phyloP scores from a whole-genome alignment of 2,888 invertebrate genomes.

The Scaptomyza flava region DNA sequence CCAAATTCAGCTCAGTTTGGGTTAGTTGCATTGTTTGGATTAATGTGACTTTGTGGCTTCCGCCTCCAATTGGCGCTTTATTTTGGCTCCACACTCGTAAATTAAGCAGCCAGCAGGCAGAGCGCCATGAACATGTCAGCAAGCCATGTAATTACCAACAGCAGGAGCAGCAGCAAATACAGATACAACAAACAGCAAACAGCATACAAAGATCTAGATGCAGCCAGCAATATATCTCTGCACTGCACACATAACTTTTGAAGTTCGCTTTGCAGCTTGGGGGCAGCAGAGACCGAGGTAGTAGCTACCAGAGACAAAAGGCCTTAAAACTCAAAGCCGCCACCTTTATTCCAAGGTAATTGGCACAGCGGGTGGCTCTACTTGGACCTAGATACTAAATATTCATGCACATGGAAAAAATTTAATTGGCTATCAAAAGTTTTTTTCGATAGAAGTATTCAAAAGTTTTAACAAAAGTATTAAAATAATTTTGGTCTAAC shows the following conservation, averaged over 20 bases:
- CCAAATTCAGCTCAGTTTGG: slow-evolving; percentile 10
- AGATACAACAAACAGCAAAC: slow-evolving; percentile 9
- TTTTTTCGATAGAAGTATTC: neutral
- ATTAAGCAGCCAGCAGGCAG: slow-evolving; percentile 47
- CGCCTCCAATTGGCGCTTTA: slow-evolving; percentile 77
- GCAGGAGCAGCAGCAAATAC: slow-evolving; percentile 39
- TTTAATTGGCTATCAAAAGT: slow-evolving; percentile 2
- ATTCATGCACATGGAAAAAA: slow-evolving; percentile 26
- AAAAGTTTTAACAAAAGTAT: neutral
- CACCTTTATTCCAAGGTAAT: slow-evolving; percentile 45
- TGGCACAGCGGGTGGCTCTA: slow-evolving; percentile 80
- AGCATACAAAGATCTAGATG: slow-evolving; percentile 8
- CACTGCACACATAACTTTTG: slow-evolving; percentile 42
- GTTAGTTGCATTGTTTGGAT: slow-evolving; percentile 66
- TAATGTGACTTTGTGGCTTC: slow-evolving; percentile 70
- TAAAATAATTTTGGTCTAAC: no score
- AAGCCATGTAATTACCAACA: slow-evolving; percentile 78
- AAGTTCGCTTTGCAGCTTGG: slow-evolving; percentile 18
- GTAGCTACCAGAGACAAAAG: slow-evolving; percentile 12
- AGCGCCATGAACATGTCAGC: slow-evolving; percentile 78
- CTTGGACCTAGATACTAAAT: slow-evolving; percentile 19
- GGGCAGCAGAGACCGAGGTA: slow-evolving; percentile 16
- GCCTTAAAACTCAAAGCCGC: slow-evolving; percentile 15
- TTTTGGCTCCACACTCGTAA: slow-evolving; percentile 58
- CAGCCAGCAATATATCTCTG: slow-evolving; percentile 23